phyloP scores from a whole-genome alignment of 2,888 invertebrate genomes.

The Megamerina dolium region DNA sequence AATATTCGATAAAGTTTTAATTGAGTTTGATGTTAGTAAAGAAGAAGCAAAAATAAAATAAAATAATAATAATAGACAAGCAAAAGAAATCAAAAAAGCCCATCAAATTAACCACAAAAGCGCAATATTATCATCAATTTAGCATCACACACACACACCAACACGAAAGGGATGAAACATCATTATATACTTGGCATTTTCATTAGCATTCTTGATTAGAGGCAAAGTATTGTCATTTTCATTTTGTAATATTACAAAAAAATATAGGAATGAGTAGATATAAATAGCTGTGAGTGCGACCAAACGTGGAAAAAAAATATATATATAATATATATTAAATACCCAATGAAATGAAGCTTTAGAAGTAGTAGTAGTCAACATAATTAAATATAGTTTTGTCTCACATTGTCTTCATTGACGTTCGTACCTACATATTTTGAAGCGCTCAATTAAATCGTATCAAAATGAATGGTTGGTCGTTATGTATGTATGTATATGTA shows the following conservation, averaged over 20 bases:
- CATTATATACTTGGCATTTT: slow-evolving; percentile 3
- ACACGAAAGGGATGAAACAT: background rate
- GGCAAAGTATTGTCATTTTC: slow-evolving; percentile 19
- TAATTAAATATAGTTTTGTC: too few relatives aligned
- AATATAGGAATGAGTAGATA: background rate
- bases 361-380: too few relatives aligned
- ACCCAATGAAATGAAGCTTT: too few relatives aligned
- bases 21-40: background rate
- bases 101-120: background rate
- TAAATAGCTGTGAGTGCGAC: too few relatives aligned
- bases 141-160: background rate
- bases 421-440: too few relatives aligned
- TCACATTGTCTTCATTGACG: too few relatives aligned
- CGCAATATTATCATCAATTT: background rate
- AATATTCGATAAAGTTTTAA: too few relatives aligned
- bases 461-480: too few relatives aligned
- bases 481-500: too few relatives aligned
- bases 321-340: too few relatives aligned
- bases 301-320: too few relatives aligned
- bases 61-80: background rate
- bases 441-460: too few relatives aligned
- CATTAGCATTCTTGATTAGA: slow-evolving; percentile 43
- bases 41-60: background rate
- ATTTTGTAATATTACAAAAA: background rate
- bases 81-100: background rate